Conservation (phyloP, 2,797 vertebrate genomes). For the Cuculus canorus region DNA sequence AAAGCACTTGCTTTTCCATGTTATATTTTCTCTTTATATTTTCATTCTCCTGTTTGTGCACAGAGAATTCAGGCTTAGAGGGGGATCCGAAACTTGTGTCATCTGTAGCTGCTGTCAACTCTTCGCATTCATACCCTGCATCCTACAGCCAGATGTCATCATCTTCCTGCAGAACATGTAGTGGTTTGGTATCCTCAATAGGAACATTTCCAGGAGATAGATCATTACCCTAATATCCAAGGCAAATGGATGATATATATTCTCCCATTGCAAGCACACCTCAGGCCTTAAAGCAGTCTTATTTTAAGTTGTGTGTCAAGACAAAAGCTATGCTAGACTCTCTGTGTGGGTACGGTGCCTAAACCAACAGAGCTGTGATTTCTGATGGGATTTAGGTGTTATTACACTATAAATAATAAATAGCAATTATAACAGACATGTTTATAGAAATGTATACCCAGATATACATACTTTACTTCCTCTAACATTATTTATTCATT, state of each 20-base stretch:
- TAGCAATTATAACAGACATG: neutral
- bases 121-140: neutral
- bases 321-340: neutral
- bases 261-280: neutral
- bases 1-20: neutral
- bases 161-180: neutral
- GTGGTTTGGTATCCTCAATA: neutral
- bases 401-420: neutral
- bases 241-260: neutral
- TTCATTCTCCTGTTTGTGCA: neutral
- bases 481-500: neutral
- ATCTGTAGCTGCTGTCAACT: neutral
- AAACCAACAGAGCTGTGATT: neutral
- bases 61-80: fast-evolving
- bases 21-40: neutral
- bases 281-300: neutral
- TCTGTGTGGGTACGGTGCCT: neutral
- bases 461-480: neutral
- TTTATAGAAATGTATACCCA: neutral
- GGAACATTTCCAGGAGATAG: neutral
- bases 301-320: neutral
- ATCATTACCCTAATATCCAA: neutral
- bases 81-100: neutral
- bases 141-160: neutral
- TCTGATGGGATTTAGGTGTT: neutral